A percentile compares a stretch with the other conserved stretches of the same genome.
These are phyloP conservation scores for Crocodylus rhombifer DNA, from an alignment of 2,797 vertebrate species.

Conservation along the genomic window DNA sequence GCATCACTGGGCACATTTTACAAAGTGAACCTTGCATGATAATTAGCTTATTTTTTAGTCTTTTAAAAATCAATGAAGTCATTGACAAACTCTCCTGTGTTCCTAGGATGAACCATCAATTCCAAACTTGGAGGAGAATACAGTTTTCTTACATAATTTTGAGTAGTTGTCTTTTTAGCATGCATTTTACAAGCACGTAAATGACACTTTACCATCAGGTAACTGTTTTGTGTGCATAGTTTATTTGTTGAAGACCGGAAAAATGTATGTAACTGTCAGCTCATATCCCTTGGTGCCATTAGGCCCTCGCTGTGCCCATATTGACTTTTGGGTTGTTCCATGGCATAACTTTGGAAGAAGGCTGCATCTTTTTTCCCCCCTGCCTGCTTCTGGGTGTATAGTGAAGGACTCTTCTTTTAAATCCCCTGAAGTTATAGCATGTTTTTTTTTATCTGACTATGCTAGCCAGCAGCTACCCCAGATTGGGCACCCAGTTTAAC, in stretches of 20 bases:
- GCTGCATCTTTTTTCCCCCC: background rate
- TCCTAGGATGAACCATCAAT: background rate
- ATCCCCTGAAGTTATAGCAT: too few relatives aligned
- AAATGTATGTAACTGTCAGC: background rate
- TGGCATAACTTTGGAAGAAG: background rate
- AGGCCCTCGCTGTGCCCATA: background rate
- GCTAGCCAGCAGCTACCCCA: too few relatives aligned
- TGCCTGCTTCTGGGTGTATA: too few relatives aligned
- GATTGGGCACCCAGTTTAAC: too few relatives aligned
- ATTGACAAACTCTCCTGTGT: background rate
- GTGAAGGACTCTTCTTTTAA: too few relatives aligned
- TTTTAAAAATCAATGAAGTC: background rate
- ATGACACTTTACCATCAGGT: background rate
- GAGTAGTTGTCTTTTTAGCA: background rate
- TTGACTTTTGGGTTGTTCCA: fast-evolving
- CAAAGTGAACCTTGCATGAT: background rate
- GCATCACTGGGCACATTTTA: background rate
- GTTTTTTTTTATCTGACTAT: too few relatives aligned
- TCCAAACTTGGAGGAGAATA: background rate
- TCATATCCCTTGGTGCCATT: background rate
- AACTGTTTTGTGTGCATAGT: background rate
- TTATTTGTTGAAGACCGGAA: background rate
- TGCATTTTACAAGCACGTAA: too few relatives aligned
- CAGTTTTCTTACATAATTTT: background rate
- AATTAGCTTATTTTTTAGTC: background rate